Percentiles rank a stretch among this genome's conserved stretches.
phyloP scores from a whole-genome alignment of 2,888 invertebrate species.

The Portevinia maculata region DNA sequence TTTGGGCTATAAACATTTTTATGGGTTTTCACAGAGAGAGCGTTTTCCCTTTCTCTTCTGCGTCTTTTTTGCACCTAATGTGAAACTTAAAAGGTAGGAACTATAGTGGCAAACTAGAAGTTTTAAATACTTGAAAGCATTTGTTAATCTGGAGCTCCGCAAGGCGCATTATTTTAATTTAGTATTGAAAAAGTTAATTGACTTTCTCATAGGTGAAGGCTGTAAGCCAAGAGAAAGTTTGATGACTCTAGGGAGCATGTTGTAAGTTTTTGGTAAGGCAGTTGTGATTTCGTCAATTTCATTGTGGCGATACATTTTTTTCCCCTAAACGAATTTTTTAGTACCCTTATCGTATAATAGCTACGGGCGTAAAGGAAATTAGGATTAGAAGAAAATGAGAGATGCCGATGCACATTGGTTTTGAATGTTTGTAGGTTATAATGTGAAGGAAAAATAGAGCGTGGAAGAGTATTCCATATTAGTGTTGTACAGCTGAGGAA shows the following conservation, averaged over 20 bases:
- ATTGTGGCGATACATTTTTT: no score
- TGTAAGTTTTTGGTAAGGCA: not conserved
- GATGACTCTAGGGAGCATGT: not conserved
- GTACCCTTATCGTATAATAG: no score
- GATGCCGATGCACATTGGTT: no score
- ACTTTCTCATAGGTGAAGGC: slow-evolving; percentile 14
- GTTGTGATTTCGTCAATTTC: not conserved
- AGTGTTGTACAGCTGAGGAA: no score
- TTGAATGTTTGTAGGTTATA: no score
- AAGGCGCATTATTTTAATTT: slow-evolving; percentile 40
- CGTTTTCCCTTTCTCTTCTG: not conserved
- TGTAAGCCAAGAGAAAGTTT: slow-evolving; percentile 13
- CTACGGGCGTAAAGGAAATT: no score
- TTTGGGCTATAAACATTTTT: slow-evolving; percentile 23
- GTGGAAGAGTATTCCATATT: no score
- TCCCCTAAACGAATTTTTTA: no score
- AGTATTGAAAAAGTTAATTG: slow-evolving; percentile 43
- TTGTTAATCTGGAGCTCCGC: slow-evolving; percentile 20
- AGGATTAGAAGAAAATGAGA: no score
- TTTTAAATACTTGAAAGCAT: slow-evolving; percentile 18
- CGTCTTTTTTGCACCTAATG: not conserved
- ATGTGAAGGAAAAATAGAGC: no score
- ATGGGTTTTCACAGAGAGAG: not conserved
- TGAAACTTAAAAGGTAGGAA: slow-evolving; percentile 21
- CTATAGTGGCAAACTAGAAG: slow-evolving; percentile 34